phyloP scores from a whole-genome alignment of 2,888 invertebrate species.

The Danaus chrysippus region DNA sequence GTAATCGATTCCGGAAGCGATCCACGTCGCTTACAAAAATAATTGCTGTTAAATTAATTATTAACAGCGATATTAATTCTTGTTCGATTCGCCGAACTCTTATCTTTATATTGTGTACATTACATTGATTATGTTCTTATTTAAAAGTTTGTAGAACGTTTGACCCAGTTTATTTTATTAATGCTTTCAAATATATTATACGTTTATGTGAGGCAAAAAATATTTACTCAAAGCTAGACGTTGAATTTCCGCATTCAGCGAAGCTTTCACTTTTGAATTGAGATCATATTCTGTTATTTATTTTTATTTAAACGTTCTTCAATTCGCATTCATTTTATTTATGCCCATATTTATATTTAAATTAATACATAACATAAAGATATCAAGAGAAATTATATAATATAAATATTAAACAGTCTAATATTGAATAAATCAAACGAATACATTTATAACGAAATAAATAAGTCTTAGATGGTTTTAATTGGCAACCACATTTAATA shows the following conservation, averaged over 20 bases:
- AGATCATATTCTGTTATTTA: background rate
- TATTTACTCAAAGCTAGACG: slow-evolving; percentile 16
- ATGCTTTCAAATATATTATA: background rate
- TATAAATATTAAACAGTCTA: background rate
- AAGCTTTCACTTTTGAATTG: slow-evolving; percentile 15
- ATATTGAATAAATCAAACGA: too few relatives aligned
- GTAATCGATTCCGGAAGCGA: slow-evolving; percentile 65
- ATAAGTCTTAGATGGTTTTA: background rate
- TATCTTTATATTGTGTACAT: background rate
- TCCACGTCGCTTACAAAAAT: slow-evolving; percentile 50
- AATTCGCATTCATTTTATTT: too few relatives aligned
- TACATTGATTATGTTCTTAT: slow-evolving; percentile 3
- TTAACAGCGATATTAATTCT: slow-evolving; percentile 35
- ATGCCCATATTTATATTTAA: too few relatives aligned
- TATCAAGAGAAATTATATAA: background rate
- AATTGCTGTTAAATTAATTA: slow-evolving; percentile 49
- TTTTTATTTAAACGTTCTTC: too few relatives aligned
- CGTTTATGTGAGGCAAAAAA: slow-evolving; percentile 3
- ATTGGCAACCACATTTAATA: background rate
- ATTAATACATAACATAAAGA: background rate
- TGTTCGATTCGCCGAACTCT: slow-evolving; percentile 11
- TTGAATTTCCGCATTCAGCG: slow-evolving; percentile 19
- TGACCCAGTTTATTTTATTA: slow-evolving; percentile 4
- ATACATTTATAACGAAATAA: background rate
- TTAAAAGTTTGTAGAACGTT: slow-evolving; percentile 6